phyloP scores from a whole-genome alignment of 1,140 invertebrate genomes.

The Lanistes nyassanus region DNA sequence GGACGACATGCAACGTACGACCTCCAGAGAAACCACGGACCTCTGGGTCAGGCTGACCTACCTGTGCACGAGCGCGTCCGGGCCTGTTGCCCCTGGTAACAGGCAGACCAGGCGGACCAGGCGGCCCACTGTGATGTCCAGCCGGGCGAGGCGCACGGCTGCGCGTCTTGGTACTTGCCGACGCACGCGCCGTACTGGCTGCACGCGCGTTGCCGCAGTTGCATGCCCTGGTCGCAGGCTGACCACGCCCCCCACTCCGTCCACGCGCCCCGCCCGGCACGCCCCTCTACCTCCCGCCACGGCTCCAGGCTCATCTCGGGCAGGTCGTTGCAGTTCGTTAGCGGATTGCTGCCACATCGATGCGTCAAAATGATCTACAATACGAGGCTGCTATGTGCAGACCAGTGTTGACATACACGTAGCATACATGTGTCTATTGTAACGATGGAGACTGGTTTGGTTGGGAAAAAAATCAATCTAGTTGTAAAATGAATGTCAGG shows the following conservation, averaged over 20 bases:
- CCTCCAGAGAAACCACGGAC: no score
- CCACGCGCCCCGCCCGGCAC: neutral
- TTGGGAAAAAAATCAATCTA: no score
- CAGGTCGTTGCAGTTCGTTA: neutral
- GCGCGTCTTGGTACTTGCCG: neutral
- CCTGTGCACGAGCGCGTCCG: neutral
- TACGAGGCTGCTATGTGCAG: neutral
- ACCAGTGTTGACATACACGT: no score
- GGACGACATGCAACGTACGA: no score
- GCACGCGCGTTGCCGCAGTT: neutral
- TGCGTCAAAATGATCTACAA: neutral
- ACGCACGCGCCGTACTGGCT: constrained; percentile 5
- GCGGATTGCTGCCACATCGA: neutral
- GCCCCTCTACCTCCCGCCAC: neutral
- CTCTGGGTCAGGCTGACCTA: no score
- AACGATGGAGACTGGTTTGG: no score
- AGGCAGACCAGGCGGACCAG: constrained; percentile 5
- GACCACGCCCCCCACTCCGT: neutral
- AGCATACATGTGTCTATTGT: no score
- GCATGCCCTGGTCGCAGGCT: neutral
- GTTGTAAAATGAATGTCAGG: no score
- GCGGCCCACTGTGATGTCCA: neutral
- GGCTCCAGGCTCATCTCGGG: neutral
- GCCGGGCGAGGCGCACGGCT: neutral
- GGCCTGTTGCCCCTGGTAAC: neutral